Conservation (phyloP, 2,113 vertebrate genomes). For the Microtus montanus region DNA sequence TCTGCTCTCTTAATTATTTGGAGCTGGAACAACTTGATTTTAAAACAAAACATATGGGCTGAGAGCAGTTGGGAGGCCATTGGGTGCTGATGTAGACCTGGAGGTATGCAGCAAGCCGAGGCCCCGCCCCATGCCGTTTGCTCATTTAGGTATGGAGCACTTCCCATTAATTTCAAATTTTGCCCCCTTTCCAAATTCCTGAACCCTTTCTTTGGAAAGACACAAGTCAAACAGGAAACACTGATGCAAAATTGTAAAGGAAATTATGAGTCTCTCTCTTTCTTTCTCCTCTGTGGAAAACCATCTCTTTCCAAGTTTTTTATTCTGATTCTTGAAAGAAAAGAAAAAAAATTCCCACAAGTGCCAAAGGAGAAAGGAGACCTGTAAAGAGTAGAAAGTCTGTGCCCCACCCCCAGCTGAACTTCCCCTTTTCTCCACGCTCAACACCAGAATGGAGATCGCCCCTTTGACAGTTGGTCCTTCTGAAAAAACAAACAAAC, state of each 20-base stretch:
- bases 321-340: slow-evolving; percentile 31
- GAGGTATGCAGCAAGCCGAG: neutral
- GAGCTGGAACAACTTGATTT: slow-evolving; percentile 68
- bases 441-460: neutral
- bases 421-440: neutral
- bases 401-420: neutral
- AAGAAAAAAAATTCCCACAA: neutral
- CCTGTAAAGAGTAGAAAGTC: slow-evolving; percentile 2
- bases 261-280: neutral
- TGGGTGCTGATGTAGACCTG: slow-evolving; percentile 7
- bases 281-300: slow-evolving; percentile 50
- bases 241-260: neutral
- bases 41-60: slow-evolving; percentile 76
- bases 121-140: neutral
- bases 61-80: slow-evolving; percentile 13
- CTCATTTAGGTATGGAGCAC: neutral
- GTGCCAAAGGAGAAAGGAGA: neutral
- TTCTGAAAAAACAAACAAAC: neutral
- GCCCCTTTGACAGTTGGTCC: neutral
- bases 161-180: neutral
- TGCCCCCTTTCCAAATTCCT: slow-evolving; percentile 23
- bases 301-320: slow-evolving; percentile 49
- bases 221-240: slow-evolving; percentile 14
- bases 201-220: slow-evolving; percentile 26
- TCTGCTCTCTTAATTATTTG: slow-evolving; percentile 65